Evolutionary conservation across 2,888 invertebrate genomes (phyloP).

Genomic region (Caenorhabditis sulstoni): DNA sequence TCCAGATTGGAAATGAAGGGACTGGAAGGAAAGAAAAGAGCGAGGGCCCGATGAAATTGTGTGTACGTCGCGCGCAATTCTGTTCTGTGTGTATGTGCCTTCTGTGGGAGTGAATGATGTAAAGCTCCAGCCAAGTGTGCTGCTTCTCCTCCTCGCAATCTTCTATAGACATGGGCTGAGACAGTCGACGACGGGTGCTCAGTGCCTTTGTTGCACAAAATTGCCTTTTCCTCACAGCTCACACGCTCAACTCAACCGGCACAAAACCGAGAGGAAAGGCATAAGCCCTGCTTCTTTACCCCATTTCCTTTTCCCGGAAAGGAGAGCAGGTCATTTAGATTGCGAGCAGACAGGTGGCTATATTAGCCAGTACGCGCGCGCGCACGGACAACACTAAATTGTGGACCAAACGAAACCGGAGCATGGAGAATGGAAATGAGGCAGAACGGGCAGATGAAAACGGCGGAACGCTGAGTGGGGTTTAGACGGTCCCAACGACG

Average conservation of each 20-base stretch:
- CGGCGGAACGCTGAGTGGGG: too few relatives aligned
- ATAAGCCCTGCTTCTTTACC: slow-evolving; percentile 13
- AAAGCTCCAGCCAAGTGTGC: slow-evolving; percentile 51
- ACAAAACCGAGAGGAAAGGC: slow-evolving; percentile 38
- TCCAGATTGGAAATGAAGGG: slow-evolving; percentile 60
- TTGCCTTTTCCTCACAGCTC: slow-evolving; percentile 38
- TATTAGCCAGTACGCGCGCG: slow-evolving; percentile 39
- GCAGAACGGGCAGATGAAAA: background rate
- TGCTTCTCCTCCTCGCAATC: slow-evolving; percentile 28
- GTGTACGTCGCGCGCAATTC: slow-evolving; percentile 18
- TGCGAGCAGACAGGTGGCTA: slow-evolving; percentile 61
- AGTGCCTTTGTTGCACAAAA: slow-evolving; percentile 52
- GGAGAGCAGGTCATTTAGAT: slow-evolving; percentile 55
- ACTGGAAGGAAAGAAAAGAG: slow-evolving; percentile 18
- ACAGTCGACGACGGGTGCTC: slow-evolving; percentile 31
- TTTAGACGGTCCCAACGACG: background rate
- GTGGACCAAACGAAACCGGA: slow-evolving; percentile 1
- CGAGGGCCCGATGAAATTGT: slow-evolving; percentile 38
- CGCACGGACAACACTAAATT: slow-evolving; percentile 15
- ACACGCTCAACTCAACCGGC: slow-evolving; percentile 56
- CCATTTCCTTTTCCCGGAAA: slow-evolving; percentile 18
- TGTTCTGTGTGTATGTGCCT: slow-evolving; percentile 31
- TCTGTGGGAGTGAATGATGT: slow-evolving; percentile 50
- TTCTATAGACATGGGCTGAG: slow-evolving; percentile 30
- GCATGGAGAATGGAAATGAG: background rate